phyloP scores from a whole-genome alignment of 1,140 invertebrate species.

The Plutomurus gul region DNA sequence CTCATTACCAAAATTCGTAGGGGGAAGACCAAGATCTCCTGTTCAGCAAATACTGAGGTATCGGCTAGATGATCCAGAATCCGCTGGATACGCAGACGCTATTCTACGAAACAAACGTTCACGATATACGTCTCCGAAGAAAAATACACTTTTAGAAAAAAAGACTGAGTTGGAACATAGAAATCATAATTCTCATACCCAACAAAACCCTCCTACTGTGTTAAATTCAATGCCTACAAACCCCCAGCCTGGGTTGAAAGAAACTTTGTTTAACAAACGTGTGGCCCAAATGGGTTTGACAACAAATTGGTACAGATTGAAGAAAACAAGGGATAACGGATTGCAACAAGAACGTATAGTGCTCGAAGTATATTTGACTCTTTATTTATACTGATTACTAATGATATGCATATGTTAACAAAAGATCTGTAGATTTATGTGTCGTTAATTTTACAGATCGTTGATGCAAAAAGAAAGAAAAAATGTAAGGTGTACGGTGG shows the following conservation, averaged over 20 bases:
- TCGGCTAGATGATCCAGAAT: neutral
- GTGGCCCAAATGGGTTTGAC: neutral
- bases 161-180: no score
- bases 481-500: neutral
- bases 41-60: neutral
- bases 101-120: neutral
- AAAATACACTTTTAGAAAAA: no score
- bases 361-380: neutral
- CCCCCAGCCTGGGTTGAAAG: neutral
- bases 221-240: no score
- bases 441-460: neutral
- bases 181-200: no score
- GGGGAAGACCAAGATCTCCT: neutral
- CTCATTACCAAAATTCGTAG: no score
- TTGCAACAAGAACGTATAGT: neutral
- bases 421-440: no score
- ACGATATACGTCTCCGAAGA: neutral
- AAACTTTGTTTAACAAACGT: neutral
- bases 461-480: neutral
- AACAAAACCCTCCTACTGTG: no score
- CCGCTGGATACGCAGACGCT: neutral
- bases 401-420: no score
- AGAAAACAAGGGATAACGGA: neutral
- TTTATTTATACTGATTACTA: neutral
- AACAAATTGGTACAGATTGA: neutral